A percentile compares a stretch with the other conserved stretches of the same genome.
These are phyloP conservation scores for Cataglyphis altisquamis DNA, from an alignment of 2,888 invertebrate species.

Conservation along the genomic window DNA sequence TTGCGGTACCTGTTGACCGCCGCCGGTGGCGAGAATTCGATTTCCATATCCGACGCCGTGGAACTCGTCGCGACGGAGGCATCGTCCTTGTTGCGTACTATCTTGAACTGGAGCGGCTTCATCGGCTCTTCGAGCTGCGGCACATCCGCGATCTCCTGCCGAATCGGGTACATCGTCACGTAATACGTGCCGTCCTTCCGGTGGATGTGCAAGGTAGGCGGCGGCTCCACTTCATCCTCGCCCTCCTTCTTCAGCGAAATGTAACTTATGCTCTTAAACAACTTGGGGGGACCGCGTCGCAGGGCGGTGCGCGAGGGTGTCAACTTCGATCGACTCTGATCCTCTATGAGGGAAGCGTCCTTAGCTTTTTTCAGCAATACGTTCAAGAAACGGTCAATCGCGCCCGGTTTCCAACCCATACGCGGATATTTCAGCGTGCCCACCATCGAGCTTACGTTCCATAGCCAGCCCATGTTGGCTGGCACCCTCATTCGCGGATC, in stretches of 20 bases:
- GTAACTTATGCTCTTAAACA: slow-evolving; percentile 50
- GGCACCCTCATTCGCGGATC: slow-evolving; percentile 79
- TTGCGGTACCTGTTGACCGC: slow-evolving; percentile 81
- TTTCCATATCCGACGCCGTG: slow-evolving; percentile 85
- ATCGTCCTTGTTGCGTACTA: slow-evolving; percentile 81
- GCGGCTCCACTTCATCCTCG: slow-evolving; percentile 75
- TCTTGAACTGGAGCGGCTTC: slow-evolving; percentile 84
- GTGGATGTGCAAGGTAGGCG: slow-evolving; percentile 83
- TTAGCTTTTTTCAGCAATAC: slow-evolving; percentile 72
- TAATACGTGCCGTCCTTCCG: slow-evolving; percentile 84
- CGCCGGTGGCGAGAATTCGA: slow-evolving; percentile 85
- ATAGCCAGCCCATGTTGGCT: slow-evolving; percentile 84
- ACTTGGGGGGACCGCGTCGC: slow-evolving; percentile 20
- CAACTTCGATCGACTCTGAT: slow-evolving; percentile 40
- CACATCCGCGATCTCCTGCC: slow-evolving; percentile 74
- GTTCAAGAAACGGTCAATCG: slow-evolving; percentile 73
- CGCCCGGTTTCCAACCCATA: slow-evolving; percentile 83
- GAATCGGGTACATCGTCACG: slow-evolving; percentile 85
- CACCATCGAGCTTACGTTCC: slow-evolving; percentile 75
- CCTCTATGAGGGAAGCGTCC: slow-evolving; percentile 20
- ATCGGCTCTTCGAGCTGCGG: slow-evolving; percentile 79
- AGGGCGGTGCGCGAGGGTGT: slow-evolving; percentile 35
- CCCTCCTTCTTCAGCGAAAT: slow-evolving; percentile 53
- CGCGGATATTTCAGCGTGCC: slow-evolving; percentile 77
- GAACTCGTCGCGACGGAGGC: slow-evolving; percentile 79